Conservation (phyloP, 2,888 invertebrate species). For the Sthenelais limicola region DNA sequence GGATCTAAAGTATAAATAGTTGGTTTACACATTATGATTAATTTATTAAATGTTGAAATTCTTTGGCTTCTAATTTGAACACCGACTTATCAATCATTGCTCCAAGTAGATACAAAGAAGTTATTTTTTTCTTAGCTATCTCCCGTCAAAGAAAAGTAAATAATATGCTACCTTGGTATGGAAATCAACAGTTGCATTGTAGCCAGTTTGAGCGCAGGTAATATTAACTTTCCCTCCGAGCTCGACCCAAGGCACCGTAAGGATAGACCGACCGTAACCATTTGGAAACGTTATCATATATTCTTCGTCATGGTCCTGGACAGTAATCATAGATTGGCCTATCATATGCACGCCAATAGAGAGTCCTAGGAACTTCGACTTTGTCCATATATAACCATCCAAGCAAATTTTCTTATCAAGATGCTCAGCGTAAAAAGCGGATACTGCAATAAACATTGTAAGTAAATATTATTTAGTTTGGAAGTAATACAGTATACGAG, state of each 20-base stretch:
- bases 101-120: no score
- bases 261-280: constrained; percentile 97
- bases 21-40: no score
- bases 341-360: constrained; percentile 93
- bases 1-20: no score
- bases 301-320: constrained; percentile 92
- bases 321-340: constrained; percentile 92
- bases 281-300: constrained; percentile 97
- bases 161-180: constrained; percentile 92
- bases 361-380: constrained; percentile 97
- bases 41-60: no score
- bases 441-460: no score
- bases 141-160: no score
- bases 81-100: no score
- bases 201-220: constrained; percentile 93
- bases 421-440: constrained; percentile 99
- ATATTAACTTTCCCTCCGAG: constrained; percentile 93
- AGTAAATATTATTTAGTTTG: no score
- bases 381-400: constrained; percentile 98
- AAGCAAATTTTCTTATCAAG: constrained; percentile 90
- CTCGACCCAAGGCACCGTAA: constrained; percentile 99
- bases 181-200: constrained; percentile 93
- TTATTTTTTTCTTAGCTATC: no score
- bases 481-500: no score
- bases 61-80: no score